Percentiles rank a stretch among this genome's conserved stretches.
These are phyloP conservation scores for Ctena decussata DNA, from an alignment of 2,888 invertebrate genomes.

Conservation along the genomic window DNA sequence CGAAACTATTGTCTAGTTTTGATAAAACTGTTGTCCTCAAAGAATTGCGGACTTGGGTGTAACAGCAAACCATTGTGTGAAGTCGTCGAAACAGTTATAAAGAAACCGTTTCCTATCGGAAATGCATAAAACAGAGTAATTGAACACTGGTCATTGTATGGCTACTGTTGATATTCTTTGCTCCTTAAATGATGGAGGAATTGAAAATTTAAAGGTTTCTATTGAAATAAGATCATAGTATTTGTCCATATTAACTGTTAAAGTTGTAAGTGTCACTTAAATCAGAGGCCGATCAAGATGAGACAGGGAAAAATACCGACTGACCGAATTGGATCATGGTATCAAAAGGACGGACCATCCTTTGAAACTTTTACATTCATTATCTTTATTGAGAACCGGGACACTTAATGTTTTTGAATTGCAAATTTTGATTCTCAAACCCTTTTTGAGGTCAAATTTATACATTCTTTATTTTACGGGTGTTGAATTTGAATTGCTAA, in stretches of 20 bases:
- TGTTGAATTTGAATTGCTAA: not conserved
- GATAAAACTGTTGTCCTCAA: not conserved
- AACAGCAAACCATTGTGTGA: conserved; percentile 1
- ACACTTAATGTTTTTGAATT: conserved; percentile 2
- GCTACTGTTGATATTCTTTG: not conserved
- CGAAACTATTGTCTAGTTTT: not conserved
- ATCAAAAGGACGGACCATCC: not conserved
- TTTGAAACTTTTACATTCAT: conserved; percentile 12
- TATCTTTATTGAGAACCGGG: not conserved
- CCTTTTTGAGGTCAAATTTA: not conserved
- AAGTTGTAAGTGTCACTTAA: conserved; percentile 9
- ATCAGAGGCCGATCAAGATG: not conserved
- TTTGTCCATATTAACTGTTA: conserved; percentile 11
- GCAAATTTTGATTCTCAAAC: not conserved
- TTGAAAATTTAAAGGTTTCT: not conserved
- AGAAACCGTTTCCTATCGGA: not conserved
- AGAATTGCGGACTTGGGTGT: not conserved
- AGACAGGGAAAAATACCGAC: not conserved
- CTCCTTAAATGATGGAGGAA: not conserved
- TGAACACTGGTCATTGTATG: conserved; percentile 6
- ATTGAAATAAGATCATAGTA: not conserved
- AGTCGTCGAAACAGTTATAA: not conserved
- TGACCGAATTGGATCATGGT: conserved; percentile 10
- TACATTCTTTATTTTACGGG: not conserved
- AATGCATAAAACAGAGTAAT: not conserved